Base-by-base conservation (phyloP, 1,140 invertebrate genomes). In the Drosophila nannoptera region DNA sequence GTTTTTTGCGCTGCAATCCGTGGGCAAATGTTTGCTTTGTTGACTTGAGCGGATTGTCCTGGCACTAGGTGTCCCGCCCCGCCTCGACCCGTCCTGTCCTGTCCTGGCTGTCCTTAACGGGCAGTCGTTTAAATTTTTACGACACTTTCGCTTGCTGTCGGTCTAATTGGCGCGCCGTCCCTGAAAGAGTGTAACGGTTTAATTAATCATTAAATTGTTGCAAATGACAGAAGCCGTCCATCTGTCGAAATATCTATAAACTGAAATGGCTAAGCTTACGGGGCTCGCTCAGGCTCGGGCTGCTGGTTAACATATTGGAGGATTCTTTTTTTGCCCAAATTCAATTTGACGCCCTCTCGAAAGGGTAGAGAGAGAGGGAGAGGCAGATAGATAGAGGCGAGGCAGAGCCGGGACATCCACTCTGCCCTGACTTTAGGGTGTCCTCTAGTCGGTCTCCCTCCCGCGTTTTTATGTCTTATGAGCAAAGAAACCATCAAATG, bases 181-280 rank as follows among this genome's bases (percentile, higher is more conserved):
- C 29, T 46, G 52, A 52, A 62, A 55, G 52, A 52, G 69, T 64
- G 78, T 67, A 71, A 53, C 40, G 42, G 40, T 58, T 77, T 73
- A 65, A 84, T 84, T 72, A 81, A 80, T 86, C 77, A 77, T 84
- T 71, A 84, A 84, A 86, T 71, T 77, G 80, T 86, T 84, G 76
- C 81, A 86, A 77, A 77, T 77, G 80, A 74, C 73, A 77, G 38
- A 73, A 68, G 49, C 45, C 64, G 75, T 49, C 46, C 54, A 42
- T 46, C 42, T 54, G 14, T 29, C 11, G 33, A 42, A 50, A 22
- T 22, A 22, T 22, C 22, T 22, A 22, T 1, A 22, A 22, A 22
- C 22, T 22, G 22, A 22, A 22, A 22, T 22, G 22, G 22, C 22
- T 22, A 22, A 22, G 22, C 22, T 22, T 3, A 22, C 3, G 22